These are phyloP conservation scores for Oscheius sp. DNA, from an alignment of 1,140 invertebrate species.

Conservation along the genomic window DNA sequence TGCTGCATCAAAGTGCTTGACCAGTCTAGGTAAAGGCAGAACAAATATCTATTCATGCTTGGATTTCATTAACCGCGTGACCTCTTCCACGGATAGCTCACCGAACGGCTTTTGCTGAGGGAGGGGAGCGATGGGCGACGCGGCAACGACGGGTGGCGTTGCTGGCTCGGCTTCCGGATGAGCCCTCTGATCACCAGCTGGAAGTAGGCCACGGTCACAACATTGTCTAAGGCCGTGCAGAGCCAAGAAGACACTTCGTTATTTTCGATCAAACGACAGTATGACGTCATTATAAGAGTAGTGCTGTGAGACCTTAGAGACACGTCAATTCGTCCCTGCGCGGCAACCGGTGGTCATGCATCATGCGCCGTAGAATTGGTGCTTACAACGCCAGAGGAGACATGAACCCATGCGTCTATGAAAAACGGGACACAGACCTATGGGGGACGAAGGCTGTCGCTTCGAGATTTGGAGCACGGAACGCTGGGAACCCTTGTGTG, in stretches of 20 bases:
- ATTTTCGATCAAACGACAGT: background rate
- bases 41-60: too few relatives aligned
- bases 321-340: too few relatives aligned
- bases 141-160: background rate
- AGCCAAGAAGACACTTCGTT: background rate
- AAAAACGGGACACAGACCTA: conserved; percentile 8
- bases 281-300: too few relatives aligned
- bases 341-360: too few relatives aligned
- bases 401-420: background rate
- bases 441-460: background rate
- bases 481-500: background rate
- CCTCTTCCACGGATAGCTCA: too few relatives aligned
- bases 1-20: too few relatives aligned
- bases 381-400: background rate
- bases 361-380: background rate
- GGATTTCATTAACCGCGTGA: too few relatives aligned
- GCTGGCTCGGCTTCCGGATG: conserved; percentile 53
- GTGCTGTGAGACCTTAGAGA: too few relatives aligned
- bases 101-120: too few relatives aligned
- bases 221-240: background rate
- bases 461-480: background rate
- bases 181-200: conserved; percentile 56
- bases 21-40: too few relatives aligned
- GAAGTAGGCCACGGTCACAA: conserved; percentile 32
- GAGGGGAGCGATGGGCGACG: background rate